Evolutionary conservation across 2,888 invertebrate species (phyloP), one percentile per base, ranked within the genome.

Genomic region (Endomychus coccineus): DNA sequence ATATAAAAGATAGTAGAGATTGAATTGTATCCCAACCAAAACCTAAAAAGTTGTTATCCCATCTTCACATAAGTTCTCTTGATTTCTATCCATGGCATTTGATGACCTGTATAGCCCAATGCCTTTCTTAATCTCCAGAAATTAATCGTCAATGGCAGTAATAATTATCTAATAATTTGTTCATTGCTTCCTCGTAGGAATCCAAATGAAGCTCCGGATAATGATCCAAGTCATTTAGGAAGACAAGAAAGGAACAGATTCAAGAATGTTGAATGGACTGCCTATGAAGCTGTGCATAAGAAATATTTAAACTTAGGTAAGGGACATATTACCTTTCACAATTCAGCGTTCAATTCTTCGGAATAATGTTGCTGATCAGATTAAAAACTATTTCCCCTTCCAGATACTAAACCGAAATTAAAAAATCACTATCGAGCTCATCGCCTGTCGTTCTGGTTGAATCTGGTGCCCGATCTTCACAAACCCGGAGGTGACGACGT

Each of bases 371-470:
- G 3, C 10, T 6, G 23, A 11, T 27, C 27, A 3, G 7, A n/a
- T 6, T 19, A 19, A 6, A 19, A 6, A 6, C 19, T 19, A 19
- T 19, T 5, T 6, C 7, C 3, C 7, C 22, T 67, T 66, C 6
- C 70, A 87, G 94, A 91, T 59, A 83, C 83, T 30, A 90, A 94
- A 62, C 84, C 91, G 0, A 88, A 88, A 61, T 68, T 91, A 47
- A 89, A 89, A 64, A 89, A 90, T 54, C 94, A 94, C 69, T 95
- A 94, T 68, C 77, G 94, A 46, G 92, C 94, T 2, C 92, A 94
- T 59, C 75, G 82, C 46, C 73, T 95, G 34, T 92, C 94, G 1
- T 89, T 95, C 65, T 96, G 96, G 96, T 66, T 94, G 39, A 91
- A 94, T 58, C 71, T 95, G 32, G 89, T 96, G 39, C 95, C 95